Evolutionary conservation across 2,888 invertebrate species (phyloP), one percentile per base, ranked within the genome.

Genomic region (Spodoptera exigua): DNA sequence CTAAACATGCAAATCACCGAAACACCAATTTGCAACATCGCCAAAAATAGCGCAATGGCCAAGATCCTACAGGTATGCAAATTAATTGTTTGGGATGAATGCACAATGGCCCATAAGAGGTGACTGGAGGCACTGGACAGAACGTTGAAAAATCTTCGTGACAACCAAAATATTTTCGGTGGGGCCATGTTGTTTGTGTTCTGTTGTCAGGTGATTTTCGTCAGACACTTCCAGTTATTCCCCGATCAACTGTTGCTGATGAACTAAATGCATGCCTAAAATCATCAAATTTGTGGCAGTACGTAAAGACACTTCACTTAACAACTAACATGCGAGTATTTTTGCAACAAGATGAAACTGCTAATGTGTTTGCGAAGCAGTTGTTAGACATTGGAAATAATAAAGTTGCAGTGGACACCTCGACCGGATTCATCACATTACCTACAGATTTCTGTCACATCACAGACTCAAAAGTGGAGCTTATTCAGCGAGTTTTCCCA

Each of bases 1-100:
- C n/a, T n/a, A n/a, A 46, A 34, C 45, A 46, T 46, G 45, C 45
- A 48, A 9, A 49, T 27, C 39, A 49, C 1, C 12, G 48, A 48
- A 16, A 37, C 21, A 2, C 27, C 39, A 49, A 10, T n/a, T 27
- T 39, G 39, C 48, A 49, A 27, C 39, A 39, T 39, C 27, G 12
- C 27, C 27, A 49, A 49, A 39, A 51, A 41, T 10, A 39, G 39
- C 27, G 27, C 16, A 5, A 39, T 49, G 10, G 49, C 16, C 0
- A 49, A 49, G 49, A 39, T 10, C 1, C 27, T 39, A 1, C 16
- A 39, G 1, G 16, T 39, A 14, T 27, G n/a, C 21, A 48, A 39
- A 48, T 48, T 48, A 2, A 48, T 48, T 0, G 7, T 48, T 27
- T 27, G 37, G 21, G 37, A 21, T 1, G 48, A 48, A 21, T 37